phyloP scores from a whole-genome alignment of 2,113 vertebrate species.

The Chaetorhynchus papuensis region DNA sequence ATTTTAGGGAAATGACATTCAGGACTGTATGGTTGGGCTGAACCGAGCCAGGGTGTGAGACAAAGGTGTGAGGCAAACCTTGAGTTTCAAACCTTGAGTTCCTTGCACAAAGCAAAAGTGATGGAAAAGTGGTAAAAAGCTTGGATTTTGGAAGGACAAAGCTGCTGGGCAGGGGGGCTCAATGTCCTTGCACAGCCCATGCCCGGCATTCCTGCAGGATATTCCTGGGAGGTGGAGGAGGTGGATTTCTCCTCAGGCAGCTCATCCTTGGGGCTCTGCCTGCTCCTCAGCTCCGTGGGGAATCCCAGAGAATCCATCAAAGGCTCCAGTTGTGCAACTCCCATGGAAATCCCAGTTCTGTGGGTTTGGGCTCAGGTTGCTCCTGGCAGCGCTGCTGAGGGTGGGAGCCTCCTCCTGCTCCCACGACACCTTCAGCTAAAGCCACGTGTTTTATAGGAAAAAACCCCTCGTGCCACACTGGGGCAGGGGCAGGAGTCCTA shows the following conservation, averaged over 20 bases:
- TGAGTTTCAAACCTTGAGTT: neutral
- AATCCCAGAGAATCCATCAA: neutral
- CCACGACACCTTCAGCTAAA: neutral
- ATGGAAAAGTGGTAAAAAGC: neutral
- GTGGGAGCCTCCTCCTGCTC: neutral
- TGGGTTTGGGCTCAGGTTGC: neutral
- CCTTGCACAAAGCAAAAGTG: neutral
- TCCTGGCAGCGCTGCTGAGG: neutral
- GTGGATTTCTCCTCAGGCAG: neutral
- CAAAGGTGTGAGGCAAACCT: neutral
- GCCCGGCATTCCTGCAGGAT: neutral
- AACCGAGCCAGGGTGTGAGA: rapidly evolving
- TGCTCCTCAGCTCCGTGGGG: neutral
- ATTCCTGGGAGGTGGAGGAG: neutral
- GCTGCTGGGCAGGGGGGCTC: rapidly evolving
- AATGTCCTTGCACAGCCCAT: neutral
- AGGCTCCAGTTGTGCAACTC: neutral
- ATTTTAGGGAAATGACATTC: neutral
- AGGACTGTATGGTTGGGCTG: neutral
- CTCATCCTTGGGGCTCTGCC: neutral
- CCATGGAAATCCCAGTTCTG: neutral
- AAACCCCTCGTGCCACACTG: rapidly evolving
- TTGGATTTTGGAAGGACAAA: neutral
- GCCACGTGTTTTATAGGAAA: rapidly evolving
- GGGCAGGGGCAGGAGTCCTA: neutral